Evolutionary conservation across 1,140 invertebrate genomes (phyloP).

Genomic region (Mylabris phalerata): DNA sequence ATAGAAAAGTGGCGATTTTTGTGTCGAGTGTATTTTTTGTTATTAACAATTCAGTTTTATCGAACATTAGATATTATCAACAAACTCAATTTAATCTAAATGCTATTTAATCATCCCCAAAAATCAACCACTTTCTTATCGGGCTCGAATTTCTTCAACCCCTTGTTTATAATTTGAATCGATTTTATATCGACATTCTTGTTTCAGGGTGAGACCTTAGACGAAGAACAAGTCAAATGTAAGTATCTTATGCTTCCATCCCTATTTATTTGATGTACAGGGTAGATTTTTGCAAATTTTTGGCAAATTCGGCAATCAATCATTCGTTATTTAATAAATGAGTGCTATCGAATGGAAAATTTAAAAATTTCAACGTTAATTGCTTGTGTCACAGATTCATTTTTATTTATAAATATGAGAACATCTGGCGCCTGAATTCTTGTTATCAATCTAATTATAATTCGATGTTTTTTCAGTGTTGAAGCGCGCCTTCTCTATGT

Average conservation of each 20-base stretch:
- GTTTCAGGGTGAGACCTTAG: constrained; percentile 48
- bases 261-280: too few relatives aligned
- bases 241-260: constrained; percentile 34
- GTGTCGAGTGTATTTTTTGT: too few relatives aligned
- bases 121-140: too few relatives aligned
- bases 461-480: constrained; percentile 48
- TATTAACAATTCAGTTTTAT: too few relatives aligned
- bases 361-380: background rate
- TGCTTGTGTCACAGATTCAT: background rate
- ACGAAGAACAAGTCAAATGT: constrained; percentile 58
- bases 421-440: constrained; percentile 10
- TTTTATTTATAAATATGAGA: background rate
- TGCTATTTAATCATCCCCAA: too few relatives aligned
- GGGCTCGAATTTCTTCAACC: too few relatives aligned
- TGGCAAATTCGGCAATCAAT: too few relatives aligned
- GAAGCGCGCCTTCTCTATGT: constrained; percentile 67
- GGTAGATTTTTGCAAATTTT: background rate
- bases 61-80: too few relatives aligned
- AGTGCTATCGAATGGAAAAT: too few relatives aligned
- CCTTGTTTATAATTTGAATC: too few relatives aligned
- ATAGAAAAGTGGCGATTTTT: background rate
- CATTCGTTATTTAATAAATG: too few relatives aligned
- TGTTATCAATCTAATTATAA: background rate
- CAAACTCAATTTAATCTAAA: too few relatives aligned
- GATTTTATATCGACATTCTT: constrained; percentile 21